Conservation (phyloP, 2,888 invertebrate species). For the Neria commutata region DNA sequence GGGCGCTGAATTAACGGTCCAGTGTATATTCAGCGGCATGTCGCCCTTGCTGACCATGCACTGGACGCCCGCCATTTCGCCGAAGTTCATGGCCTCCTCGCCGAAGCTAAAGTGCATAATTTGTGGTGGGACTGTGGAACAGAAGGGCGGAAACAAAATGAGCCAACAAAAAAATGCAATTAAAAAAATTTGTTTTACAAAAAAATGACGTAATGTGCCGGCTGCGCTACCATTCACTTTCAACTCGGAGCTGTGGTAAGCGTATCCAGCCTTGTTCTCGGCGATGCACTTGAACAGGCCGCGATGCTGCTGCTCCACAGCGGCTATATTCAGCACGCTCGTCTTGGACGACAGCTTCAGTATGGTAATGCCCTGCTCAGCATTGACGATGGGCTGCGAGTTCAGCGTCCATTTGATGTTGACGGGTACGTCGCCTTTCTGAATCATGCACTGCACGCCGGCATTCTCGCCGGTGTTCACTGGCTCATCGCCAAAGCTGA, state of each 20-base stretch:
- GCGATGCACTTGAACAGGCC: slow-evolving; percentile 79
- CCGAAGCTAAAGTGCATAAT: slow-evolving; percentile 66
- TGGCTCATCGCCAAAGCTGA: slow-evolving; percentile 74
- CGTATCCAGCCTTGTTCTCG: slow-evolving; percentile 71
- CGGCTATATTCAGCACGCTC: slow-evolving; percentile 71
- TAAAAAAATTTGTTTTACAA: slow-evolving; percentile 4
- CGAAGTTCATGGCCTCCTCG: slow-evolving; percentile 66
- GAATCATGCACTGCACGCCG: slow-evolving; percentile 74
- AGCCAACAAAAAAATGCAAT: not conserved
- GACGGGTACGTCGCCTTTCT: slow-evolving; percentile 80
- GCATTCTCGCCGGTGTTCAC: slow-evolving; percentile 74
- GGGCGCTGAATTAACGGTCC: slow-evolving; percentile 68
- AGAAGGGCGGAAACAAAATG: not conserved
- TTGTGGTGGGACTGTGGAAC: slow-evolving; percentile 62
- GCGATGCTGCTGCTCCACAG: slow-evolving; percentile 72
- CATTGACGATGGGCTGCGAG: slow-evolving; percentile 61
- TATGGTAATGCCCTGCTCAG: slow-evolving; percentile 63
- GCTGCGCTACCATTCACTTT: slow-evolving; percentile 72
- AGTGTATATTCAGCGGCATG: slow-evolving; percentile 74
- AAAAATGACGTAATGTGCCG: slow-evolving; percentile 1
- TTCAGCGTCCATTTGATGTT: slow-evolving; percentile 75
- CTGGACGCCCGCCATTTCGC: slow-evolving; percentile 69
- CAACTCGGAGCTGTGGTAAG: slow-evolving; percentile 71
- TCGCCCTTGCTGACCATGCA: slow-evolving; percentile 77
- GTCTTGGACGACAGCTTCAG: slow-evolving; percentile 69